These are phyloP conservation scores for human DNA, from an alignment of 2,113 vertebrate genomes.

Conservation along the genomic window DNA sequence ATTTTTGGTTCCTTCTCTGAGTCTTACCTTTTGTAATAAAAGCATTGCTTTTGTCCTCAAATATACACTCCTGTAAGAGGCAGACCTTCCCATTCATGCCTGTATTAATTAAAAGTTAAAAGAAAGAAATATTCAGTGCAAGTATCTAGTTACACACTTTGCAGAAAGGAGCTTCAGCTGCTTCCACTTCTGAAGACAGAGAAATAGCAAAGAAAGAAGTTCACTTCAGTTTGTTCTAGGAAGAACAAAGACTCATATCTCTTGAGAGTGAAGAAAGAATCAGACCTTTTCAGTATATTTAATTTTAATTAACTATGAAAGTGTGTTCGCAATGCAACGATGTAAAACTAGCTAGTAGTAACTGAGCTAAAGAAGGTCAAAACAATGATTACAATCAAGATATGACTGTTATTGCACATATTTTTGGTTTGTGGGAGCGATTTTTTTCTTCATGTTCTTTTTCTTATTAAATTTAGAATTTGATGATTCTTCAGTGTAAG, in stretches of 20 bases:
- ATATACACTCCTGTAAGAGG: background rate
- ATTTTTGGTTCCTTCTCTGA: constrained; percentile 9
- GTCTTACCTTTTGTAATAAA: background rate
- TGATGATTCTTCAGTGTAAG: background rate
- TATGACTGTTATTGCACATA: background rate
- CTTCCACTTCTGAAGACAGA: constrained; percentile 3
- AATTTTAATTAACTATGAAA: constrained; percentile 10
- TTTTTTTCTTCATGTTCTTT: background rate
- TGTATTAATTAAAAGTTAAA: constrained; percentile 15
- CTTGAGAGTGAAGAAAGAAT: constrained; percentile 6
- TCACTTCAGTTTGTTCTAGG: background rate
- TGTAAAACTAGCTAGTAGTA: constrained; percentile 1
- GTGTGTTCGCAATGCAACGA: background rate
- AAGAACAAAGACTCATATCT: constrained; percentile 17
- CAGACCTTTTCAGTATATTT: constrained; percentile 33
- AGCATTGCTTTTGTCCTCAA: background rate
- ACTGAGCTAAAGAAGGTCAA: background rate
- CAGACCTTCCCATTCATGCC: background rate
- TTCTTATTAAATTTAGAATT: constrained; percentile 14
- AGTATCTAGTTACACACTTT: background rate
- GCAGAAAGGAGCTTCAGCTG: background rate
- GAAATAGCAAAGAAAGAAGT: background rate
- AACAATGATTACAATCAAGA: background rate
- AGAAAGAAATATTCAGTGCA: background rate
- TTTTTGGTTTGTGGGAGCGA: background rate